Evolutionary conservation across 2,113 vertebrate genomes (phyloP), one percentile per base, ranked within the genome.

Genomic region (Apaloderma vittatum): DNA sequence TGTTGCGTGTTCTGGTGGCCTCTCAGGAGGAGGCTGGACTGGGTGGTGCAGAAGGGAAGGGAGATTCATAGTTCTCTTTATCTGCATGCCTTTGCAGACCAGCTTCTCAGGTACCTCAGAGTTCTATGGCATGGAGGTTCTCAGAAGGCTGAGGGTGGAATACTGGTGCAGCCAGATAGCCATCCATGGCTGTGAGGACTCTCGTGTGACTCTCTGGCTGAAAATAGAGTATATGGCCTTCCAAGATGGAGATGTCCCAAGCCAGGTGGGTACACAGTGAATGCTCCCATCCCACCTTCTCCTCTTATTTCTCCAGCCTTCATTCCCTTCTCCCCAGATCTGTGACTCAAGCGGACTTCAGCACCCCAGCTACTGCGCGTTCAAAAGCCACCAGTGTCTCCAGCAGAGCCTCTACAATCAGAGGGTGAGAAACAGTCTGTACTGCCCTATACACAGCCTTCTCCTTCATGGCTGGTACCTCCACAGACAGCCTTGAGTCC

Each of bases 331-430:
- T 71, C 8, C 12, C 26, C 92, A 98, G 98, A 94, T 98, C 78
- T 98, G 98, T 17, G 98, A 98, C 91, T 97, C 98, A 0, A 73
- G 54, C 0, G 81, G 95, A 43, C 17, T 98, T 67, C 96, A 98
- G 88, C 97, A 98, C 65, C 98, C 97, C 19, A 97, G n/a, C 86
- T 98, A 97, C 90, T 98, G 98, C 10, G 78, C 84, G 13, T 98
- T 98, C 96, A 98, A 98, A 94, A 98, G 98, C 86, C 90, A 98
- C 7, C 98, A 98, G 82, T 98, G 98, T 49, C 76, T 97, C 55
- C 91, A 96, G 94, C 92, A 37, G 36, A 98, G 12, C 79, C 54
- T 82, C 78, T 76, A 92, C 45, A 94, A 88, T 8, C 29, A 78
- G 63, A 96, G 40, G 98, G 98, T 98, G 88, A 98, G 97, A 63